These are phyloP conservation scores for Phania funesta DNA, from an alignment of 2,888 invertebrate genomes.

Conservation along the genomic window DNA sequence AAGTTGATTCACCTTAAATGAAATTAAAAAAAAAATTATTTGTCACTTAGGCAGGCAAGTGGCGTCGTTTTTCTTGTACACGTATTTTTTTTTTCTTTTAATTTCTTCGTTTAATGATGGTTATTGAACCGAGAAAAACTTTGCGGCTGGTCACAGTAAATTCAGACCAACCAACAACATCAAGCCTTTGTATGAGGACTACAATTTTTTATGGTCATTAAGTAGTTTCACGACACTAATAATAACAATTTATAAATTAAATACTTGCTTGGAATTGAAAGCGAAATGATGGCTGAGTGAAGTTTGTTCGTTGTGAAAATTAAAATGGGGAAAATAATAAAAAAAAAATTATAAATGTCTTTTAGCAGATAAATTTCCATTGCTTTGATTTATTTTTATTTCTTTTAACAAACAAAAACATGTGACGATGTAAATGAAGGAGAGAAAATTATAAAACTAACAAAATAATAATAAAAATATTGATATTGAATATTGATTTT, in stretches of 20 bases:
- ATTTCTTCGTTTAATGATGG: slow-evolving; percentile 30
- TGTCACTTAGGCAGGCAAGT: slow-evolving; percentile 37
- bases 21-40: slow-evolving; percentile 45
- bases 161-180: background rate
- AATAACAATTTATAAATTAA: slow-evolving; percentile 49
- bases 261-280: slow-evolving; percentile 41
- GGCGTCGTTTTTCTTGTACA: slow-evolving; percentile 41
- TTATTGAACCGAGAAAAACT: slow-evolving; percentile 63
- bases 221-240: slow-evolving; percentile 51
- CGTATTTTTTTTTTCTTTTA: slow-evolving; percentile 3
- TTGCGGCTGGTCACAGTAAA: slow-evolving; percentile 41
- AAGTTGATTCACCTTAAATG: slow-evolving; percentile 60
- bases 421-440: no score
- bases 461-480: no score
- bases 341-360: background rate
- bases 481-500: no score
- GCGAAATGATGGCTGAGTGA: slow-evolving; percentile 9
- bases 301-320: background rate
- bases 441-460: no score
- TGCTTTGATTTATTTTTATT: background rate
- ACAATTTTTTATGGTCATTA: slow-evolving; percentile 33
- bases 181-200: background rate
- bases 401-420: no score
- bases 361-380: background rate
- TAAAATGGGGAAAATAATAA: background rate